Percentiles rank a stretch among this genome's conserved stretches.
Conservation (phyloP, 2,797 vertebrate genomes). For the Stomatorhinus walkeri region DNA sequence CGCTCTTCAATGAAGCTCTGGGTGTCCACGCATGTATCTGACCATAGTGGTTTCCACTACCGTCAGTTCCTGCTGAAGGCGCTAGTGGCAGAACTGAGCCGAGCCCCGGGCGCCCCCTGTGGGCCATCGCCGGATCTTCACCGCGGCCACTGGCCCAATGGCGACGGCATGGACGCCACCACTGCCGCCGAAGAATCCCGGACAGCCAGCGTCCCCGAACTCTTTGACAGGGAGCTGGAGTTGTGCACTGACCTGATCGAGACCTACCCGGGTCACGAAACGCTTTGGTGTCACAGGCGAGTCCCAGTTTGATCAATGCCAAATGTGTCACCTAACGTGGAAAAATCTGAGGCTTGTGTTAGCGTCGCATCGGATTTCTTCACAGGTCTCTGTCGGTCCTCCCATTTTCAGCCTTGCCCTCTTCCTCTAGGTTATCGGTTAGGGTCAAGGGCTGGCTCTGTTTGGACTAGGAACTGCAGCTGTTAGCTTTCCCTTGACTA, state of each 20-base stretch:
- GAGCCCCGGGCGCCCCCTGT: slow-evolving; percentile 32
- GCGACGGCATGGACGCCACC: slow-evolving; percentile 42
- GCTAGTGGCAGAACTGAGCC: slow-evolving; percentile 58
- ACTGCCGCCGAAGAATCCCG: slow-evolving; percentile 41
- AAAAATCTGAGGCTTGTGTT: not conserved
- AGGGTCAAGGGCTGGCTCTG: not conserved
- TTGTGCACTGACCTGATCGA: slow-evolving; percentile 86
- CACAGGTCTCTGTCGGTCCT: not conserved
- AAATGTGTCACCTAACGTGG: not conserved
- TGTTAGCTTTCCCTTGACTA: not conserved
- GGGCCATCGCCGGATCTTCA: slow-evolving; percentile 41
- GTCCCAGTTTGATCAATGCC: slow-evolving; percentile 19
- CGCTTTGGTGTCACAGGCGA: slow-evolving; percentile 97
- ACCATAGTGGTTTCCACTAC: slow-evolving; percentile 98
- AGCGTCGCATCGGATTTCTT: not conserved
- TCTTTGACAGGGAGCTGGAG: slow-evolving; percentile 78
- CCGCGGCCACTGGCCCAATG: slow-evolving; percentile 51
- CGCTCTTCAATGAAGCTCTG: slow-evolving; percentile 81
- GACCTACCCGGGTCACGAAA: slow-evolving; percentile 88
- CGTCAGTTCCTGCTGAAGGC: slow-evolving; percentile 89
- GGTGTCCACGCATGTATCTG: slow-evolving; percentile 92
- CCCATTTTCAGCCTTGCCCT: not conserved
- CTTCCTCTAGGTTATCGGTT: not conserved
- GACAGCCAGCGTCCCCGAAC: slow-evolving; percentile 44
- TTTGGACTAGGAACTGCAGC: not conserved